Conservation (phyloP, 2,888 invertebrate species). For the Dascillus cervinus region DNA sequence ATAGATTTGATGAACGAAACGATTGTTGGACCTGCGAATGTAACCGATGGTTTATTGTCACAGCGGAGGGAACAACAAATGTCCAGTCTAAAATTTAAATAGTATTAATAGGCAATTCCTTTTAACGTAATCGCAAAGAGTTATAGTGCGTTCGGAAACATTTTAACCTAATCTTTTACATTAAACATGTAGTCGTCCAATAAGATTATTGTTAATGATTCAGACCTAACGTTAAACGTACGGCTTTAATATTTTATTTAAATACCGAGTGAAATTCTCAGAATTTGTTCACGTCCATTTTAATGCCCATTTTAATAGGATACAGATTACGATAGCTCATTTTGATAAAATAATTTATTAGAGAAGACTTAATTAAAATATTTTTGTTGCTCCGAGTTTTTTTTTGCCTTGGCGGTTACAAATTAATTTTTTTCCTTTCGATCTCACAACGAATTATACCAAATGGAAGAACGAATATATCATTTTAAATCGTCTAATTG, state of each 20-base stretch:
- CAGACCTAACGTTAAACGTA: background rate
- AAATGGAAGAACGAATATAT: conserved; percentile 10
- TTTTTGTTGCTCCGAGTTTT: conserved; percentile 5
- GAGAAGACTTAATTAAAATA: conserved; percentile 16
- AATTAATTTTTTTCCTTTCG: too few species aligned
- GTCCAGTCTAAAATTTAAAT: conserved; percentile 33
- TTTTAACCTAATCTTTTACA: conserved; percentile 39
- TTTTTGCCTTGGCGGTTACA: background rate
- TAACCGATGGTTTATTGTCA: conserved; percentile 1
- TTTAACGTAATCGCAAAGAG: conserved; percentile 38
- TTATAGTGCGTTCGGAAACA: conserved; percentile 33
- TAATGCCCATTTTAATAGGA: conserved; percentile 23
- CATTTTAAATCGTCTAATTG: conserved; percentile 7
- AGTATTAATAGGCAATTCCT: conserved; percentile 42
- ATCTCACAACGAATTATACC: too few species aligned
- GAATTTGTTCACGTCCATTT: conserved; percentile 18
- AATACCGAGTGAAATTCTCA: conserved; percentile 15
- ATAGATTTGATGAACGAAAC: too few species aligned
- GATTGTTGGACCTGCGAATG: too few species aligned
- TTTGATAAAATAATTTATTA: conserved; percentile 16
- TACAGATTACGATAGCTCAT: conserved; percentile 21
- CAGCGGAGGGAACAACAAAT: conserved; percentile 23
- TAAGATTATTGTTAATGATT: conserved; percentile 3
- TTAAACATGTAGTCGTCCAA: conserved; percentile 30
- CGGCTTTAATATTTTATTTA: conserved; percentile 2